Evolutionary conservation across 2,113 vertebrate genomes (phyloP).

Genomic region (Apeltes quadracus): DNA sequence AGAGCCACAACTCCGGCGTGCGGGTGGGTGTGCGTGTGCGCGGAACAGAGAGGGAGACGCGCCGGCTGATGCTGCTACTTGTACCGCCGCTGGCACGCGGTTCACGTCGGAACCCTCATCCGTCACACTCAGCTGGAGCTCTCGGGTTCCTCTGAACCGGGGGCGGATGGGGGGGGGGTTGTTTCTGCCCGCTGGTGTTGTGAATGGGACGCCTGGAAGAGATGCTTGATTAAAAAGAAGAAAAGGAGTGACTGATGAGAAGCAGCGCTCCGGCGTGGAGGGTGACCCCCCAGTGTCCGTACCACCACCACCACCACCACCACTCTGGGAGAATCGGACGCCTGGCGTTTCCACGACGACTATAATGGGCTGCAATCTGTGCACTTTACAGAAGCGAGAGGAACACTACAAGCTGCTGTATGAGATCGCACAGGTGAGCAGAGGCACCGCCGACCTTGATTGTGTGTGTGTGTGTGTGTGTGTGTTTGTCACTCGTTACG

Average conservation of each 20-base stretch:
- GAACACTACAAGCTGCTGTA: constrained; percentile 99
- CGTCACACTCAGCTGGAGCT: constrained; percentile 53
- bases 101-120: constrained; percentile 48
- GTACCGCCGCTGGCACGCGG: constrained; percentile 37
- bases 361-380: constrained; percentile 99
- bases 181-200: constrained; percentile 20
- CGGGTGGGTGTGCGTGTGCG: constrained; percentile 71
- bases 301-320: constrained; percentile 68
- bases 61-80: constrained; percentile 61
- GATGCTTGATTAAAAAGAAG: constrained; percentile 76
- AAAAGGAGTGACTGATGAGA: constrained; percentile 93
- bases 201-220: constrained; percentile 77
- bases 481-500: constrained; percentile 26
- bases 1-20: constrained; percentile 87
- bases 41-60: constrained; percentile 72
- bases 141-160: constrained; percentile 32
- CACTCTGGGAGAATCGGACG: constrained; percentile 87
- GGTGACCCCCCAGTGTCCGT: constrained; percentile 91
- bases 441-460: constrained; percentile 32
- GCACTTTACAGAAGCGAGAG: constrained; percentile 99
- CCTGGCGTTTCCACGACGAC: constrained; percentile 82
- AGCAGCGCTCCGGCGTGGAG: constrained; percentile 88
- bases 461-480: constrained; percentile 9
- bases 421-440: constrained; percentile 99
- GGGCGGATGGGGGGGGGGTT: constrained; percentile 55